Evolutionary conservation across 2,797 vertebrate genomes (phyloP).

Genomic region (Kryptolebias ocellatus): DNA sequence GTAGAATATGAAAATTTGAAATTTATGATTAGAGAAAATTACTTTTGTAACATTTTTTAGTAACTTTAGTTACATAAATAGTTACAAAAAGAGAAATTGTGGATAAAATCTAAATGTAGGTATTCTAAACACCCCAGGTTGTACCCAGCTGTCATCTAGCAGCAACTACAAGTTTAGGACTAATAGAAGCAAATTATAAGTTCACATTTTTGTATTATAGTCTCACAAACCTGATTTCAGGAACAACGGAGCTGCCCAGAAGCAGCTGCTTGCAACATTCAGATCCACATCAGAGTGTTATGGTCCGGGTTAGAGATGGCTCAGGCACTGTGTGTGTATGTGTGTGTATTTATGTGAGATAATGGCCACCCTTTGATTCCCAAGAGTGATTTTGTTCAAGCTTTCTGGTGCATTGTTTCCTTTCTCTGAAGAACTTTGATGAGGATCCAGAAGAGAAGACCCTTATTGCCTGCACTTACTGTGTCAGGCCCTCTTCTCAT

Average conservation of each 20-base stretch:
- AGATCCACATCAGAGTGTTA: conserved; percentile 77
- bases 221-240: conserved; percentile 16
- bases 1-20: too few relatives aligned
- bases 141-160: background rate
- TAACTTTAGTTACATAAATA: too few relatives aligned
- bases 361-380: conserved; percentile 80
- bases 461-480: conserved; percentile 81
- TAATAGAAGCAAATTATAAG: background rate
- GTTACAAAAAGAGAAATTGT: too few relatives aligned
- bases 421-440: conserved; percentile 80
- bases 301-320: conserved; percentile 25
- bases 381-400: conserved; percentile 66
- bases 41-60: too few relatives aligned
- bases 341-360: conserved; percentile 68
- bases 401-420: conserved; percentile 66
- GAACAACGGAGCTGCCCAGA: conserved; percentile 22
- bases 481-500: conserved; percentile 78
- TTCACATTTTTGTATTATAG: background rate
- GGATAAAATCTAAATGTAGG: too few relatives aligned
- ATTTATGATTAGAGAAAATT: too few relatives aligned
- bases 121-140: too few relatives aligned
- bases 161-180: background rate
- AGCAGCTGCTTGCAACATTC: conserved; percentile 46
- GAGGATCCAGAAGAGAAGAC: conserved; percentile 74
- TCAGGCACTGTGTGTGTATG: conserved; percentile 47